These are phyloP conservation scores for Tarsius wallacei DNA, from an alignment of 2,797 vertebrate genomes.

Conservation along the genomic window DNA sequence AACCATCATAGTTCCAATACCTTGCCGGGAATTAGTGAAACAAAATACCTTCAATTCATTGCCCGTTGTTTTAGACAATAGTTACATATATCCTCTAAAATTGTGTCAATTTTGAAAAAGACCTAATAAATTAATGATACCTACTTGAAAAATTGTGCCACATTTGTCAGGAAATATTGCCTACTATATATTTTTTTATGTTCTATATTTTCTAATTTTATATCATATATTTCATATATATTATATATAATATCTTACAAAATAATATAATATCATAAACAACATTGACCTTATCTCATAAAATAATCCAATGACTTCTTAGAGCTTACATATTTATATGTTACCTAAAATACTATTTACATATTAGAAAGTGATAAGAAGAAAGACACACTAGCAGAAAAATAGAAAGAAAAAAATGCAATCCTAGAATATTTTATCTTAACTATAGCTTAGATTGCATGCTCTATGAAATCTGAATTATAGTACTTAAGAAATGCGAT, in stretches of 20 bases:
- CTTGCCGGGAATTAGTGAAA: constrained; percentile 26
- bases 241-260: too few species aligned
- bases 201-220: too few species aligned
- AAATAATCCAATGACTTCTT: not conserved
- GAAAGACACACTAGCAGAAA: not conserved
- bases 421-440: not conserved
- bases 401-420: not conserved
- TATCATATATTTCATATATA: too few species aligned
- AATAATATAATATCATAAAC: not conserved
- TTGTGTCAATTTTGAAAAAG: not conserved
- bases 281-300: not conserved
- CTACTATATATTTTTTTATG: not conserved
- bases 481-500: not conserved
- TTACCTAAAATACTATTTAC: not conserved
- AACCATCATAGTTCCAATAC: not conserved
- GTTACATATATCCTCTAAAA: not conserved
- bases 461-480: not conserved
- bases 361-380: not conserved
- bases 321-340: not conserved
- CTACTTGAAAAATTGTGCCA: not conserved
- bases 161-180: not conserved
- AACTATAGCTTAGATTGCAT: not conserved
- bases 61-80: not conserved
- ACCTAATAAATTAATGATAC: not conserved
- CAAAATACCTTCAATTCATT: not conserved